Percentiles rank a stretch among this genome's conserved stretches.
Evolutionary conservation across 2,888 invertebrate species (phyloP).

Genomic region (Dynastes hyllus): DNA sequence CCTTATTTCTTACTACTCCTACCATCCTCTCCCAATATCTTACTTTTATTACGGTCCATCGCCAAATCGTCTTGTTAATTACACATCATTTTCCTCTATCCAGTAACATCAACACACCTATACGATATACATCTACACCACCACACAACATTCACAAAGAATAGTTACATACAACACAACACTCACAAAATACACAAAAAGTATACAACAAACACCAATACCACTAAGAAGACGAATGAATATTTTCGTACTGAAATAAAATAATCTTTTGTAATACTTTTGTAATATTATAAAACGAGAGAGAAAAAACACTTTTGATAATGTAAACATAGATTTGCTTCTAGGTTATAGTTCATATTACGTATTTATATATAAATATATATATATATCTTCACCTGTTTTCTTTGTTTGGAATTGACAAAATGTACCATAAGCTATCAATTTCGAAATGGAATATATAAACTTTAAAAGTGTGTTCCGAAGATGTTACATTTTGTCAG

Average conservation of each 20-base stretch:
- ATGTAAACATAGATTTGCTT: slow-evolving; percentile 52
- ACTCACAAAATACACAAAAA: slow-evolving; percentile 21
- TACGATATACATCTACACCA: slow-evolving; percentile 30
- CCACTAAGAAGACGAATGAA: slow-evolving; percentile 47
- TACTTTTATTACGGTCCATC: slow-evolving; percentile 52
- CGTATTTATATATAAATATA: slow-evolving; percentile 39
- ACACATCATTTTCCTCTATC: slow-evolving; percentile 22
- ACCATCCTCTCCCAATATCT: slow-evolving; percentile 3
- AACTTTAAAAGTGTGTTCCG: slow-evolving; percentile 12
- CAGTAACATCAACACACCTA: slow-evolving; percentile 25
- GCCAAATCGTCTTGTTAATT: slow-evolving; percentile 47
- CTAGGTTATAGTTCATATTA: slow-evolving; percentile 50
- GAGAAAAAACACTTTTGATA: slow-evolving; percentile 45
- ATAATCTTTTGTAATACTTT: slow-evolving; percentile 47
- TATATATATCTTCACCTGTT: slow-evolving; percentile 2
- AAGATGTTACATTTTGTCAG: slow-evolving; percentile 39
- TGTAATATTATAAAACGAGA: slow-evolving; percentile 44
- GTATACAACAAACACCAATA: slow-evolving; percentile 35
- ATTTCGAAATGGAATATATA: slow-evolving; percentile 1
- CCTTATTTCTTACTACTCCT: slow-evolving; percentile 16
- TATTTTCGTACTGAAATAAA: slow-evolving; percentile 52
- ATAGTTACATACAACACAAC: slow-evolving; percentile 23
- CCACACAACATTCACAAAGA: slow-evolving; percentile 24
- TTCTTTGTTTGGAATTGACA: slow-evolving; percentile 29
- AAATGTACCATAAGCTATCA: slow-evolving; percentile 28